phyloP scores from a whole-genome alignment of 2,888 invertebrate genomes.

The Pseudococcus longispinus region DNA sequence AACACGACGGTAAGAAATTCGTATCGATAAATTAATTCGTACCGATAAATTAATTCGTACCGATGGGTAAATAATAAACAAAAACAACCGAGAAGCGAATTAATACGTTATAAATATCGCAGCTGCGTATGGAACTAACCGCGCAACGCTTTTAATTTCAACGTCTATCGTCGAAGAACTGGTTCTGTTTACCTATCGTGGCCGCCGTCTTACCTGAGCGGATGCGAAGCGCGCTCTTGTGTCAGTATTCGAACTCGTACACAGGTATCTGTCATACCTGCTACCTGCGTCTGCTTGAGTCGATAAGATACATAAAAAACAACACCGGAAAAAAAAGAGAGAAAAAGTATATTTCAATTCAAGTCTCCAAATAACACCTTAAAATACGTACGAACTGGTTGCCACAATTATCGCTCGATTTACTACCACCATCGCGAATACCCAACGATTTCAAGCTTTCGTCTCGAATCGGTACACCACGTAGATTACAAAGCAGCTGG shows the following conservation, averaged over 20 bases:
- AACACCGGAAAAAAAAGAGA: not conserved
- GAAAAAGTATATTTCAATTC: not conserved
- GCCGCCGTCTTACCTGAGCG: not conserved
- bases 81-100: not conserved
- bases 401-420: not conserved
- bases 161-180: constrained; percentile 10
- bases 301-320: not conserved
- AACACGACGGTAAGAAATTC: not conserved
- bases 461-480: not conserved
- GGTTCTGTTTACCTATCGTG: not conserved
- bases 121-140: not conserved
- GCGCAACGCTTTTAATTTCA: not conserved
- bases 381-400: constrained; percentile 23
- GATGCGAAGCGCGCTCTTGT: not conserved
- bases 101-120: not conserved
- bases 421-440: not conserved
- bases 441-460: not conserved
- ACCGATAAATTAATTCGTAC: not conserved
- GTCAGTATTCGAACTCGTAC: not conserved
- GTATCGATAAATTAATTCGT: not conserved
- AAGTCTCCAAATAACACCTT: not conserved
- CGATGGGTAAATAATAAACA: not conserved
- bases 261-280: not conserved
- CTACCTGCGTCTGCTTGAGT: not conserved
- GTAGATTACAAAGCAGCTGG: not conserved